A percentile compares a stretch with the other conserved stretches of the same genome.
Conservation (phyloP, 2,888 invertebrate genomes). For the Caenorhabditis virilis region DNA sequence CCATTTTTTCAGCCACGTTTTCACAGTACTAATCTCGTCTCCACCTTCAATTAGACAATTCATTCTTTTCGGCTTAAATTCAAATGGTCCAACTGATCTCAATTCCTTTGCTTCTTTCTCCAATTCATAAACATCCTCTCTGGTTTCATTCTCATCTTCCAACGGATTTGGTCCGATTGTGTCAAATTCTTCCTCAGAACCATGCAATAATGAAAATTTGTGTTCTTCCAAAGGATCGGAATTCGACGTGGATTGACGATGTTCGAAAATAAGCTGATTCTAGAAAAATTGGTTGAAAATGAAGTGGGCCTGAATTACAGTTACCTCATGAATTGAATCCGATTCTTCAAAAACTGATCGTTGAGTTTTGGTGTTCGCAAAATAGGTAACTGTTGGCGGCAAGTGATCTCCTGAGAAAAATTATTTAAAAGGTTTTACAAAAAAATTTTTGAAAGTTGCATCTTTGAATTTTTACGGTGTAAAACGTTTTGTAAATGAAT, state of each 20-base stretch:
- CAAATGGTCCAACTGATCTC: not conserved
- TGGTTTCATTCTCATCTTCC: not conserved
- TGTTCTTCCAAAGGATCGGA: not conserved
- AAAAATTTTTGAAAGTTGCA: not conserved
- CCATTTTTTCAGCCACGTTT: constrained; percentile 21
- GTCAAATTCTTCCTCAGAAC: not conserved
- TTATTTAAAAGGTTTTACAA: not conserved
- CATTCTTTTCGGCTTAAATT: constrained; percentile 11
- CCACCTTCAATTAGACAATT: constrained; percentile 11
- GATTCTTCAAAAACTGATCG: too few species aligned
- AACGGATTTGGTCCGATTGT: not conserved
- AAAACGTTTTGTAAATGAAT: too few species aligned
- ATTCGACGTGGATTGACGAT: not conserved
- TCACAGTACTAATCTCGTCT: constrained; percentile 1
- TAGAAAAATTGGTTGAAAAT: too few species aligned
- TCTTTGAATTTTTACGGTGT: too few species aligned
- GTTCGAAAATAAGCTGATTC: not conserved
- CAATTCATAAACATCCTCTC: not conserved
- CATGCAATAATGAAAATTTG: not conserved
- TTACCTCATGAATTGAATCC: too few species aligned
- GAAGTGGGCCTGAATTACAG: too few species aligned
- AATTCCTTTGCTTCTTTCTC: not conserved
- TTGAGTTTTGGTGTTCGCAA: too few species aligned
- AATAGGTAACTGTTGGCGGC: too few species aligned
- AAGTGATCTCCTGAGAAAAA: not conserved